Conservation (phyloP, 2,888 invertebrate species). For the Cephus nigrinus region DNA sequence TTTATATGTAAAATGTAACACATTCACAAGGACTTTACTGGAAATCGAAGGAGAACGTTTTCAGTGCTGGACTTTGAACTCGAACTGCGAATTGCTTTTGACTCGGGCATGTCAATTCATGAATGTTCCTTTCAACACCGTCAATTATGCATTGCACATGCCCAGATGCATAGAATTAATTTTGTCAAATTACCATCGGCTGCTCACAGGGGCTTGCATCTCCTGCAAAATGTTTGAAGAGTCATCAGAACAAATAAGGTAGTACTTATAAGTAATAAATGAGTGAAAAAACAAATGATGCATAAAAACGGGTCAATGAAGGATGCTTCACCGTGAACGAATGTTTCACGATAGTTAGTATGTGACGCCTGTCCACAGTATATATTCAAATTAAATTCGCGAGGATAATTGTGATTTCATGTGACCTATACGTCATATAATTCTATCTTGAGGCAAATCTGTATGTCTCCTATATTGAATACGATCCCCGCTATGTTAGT, state of each 20-base stretch:
- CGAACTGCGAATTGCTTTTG: too few species aligned
- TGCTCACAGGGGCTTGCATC: too few species aligned
- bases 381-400: neutral
- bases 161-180: neutral
- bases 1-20: neutral
- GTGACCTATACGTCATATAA: neutral
- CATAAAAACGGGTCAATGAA: too few species aligned
- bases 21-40: neutral
- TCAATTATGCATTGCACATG: neutral
- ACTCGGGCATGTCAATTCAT: too few species aligned
- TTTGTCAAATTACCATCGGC: neutral
- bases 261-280: too few species aligned
- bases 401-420: neutral
- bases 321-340: neutral
- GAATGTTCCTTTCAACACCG: too few species aligned
- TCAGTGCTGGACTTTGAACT: too few species aligned
- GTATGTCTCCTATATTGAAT: neutral
- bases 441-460: neutral
- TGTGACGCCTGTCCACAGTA: neutral
- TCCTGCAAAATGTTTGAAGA: too few species aligned
- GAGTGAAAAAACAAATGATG: too few species aligned
- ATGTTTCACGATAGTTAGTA: neutral
- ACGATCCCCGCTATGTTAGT: neutral
- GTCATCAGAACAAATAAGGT: too few species aligned
- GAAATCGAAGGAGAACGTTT: neutral